Evolutionary conservation across 2,888 invertebrate species (phyloP).

Genomic region (Coelopa pilipes): DNA sequence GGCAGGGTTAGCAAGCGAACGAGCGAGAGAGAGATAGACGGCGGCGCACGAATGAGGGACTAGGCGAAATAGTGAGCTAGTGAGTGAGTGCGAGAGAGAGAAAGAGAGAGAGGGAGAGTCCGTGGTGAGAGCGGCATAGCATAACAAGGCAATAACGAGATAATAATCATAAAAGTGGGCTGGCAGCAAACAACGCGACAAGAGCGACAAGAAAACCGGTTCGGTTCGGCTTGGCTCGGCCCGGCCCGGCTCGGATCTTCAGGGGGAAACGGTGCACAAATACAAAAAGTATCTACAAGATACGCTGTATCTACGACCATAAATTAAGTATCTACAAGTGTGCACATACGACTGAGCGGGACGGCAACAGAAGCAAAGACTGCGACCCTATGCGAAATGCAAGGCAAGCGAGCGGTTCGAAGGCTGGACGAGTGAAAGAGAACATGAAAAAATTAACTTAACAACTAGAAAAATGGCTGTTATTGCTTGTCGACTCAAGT

Average conservation of each 20-base stretch:
- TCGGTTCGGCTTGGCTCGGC: slow-evolving; percentile 51
- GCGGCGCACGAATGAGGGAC: background rate
- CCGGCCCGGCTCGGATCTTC: slow-evolving; percentile 52
- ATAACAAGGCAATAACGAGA: slow-evolving; percentile 58
- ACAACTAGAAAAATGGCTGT: slow-evolving; percentile 66
- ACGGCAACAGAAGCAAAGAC: slow-evolving; percentile 41
- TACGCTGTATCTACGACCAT: slow-evolving; percentile 51
- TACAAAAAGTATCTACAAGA: slow-evolving; percentile 52
- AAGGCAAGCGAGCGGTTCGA: slow-evolving; percentile 13
- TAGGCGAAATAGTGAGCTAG: slow-evolving; percentile 3
- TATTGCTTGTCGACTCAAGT: slow-evolving; percentile 61
- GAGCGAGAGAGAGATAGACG: no score
- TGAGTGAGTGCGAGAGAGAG: slow-evolving; percentile 1
- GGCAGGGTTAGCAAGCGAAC: no score
- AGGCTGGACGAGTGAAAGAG: slow-evolving; percentile 50
- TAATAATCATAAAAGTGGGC: slow-evolving; percentile 63
- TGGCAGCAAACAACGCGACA: slow-evolving; percentile 47
- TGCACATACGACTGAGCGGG: slow-evolving; percentile 43
- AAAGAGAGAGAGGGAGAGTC: no score
- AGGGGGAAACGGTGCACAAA: slow-evolving; percentile 33
- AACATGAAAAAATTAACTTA: slow-evolving; percentile 66
- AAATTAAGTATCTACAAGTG: slow-evolving; percentile 59
- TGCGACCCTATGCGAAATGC: background rate
- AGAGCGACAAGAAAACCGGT: slow-evolving; percentile 17
- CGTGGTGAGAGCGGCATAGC: slow-evolving; percentile 36